These are phyloP conservation scores for Prunella fulvescens DNA, from an alignment of 2,113 vertebrate genomes.

Conservation along the genomic window DNA sequence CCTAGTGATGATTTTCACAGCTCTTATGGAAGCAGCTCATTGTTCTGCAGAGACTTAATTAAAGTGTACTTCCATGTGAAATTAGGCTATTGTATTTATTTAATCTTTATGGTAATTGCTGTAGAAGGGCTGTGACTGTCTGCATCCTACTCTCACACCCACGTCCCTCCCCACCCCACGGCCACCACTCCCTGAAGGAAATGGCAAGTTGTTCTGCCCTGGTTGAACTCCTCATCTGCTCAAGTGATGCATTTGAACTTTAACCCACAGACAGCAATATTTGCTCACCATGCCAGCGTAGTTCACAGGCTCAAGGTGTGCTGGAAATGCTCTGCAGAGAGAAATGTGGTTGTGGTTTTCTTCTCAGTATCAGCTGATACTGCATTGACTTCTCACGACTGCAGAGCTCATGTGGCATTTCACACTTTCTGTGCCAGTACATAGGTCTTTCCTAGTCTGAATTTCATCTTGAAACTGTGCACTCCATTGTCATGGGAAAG, in stretches of 20 bases:
- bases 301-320: neutral
- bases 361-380: neutral
- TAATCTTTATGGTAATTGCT: conserved; percentile 28
- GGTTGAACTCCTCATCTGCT: neutral
- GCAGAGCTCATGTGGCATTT: neutral
- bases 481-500: neutral
- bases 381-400: neutral
- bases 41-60: conserved; percentile 52
- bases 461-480: neutral
- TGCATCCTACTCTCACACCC: conserved; percentile 29
- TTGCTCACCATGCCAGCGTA: conserved; percentile 5
- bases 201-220: neutral
- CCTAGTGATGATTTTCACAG: conserved; percentile 34
- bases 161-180: neutral
- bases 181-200: conserved; percentile 1
- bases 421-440: neutral
- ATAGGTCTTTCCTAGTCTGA: neutral
- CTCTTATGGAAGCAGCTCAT: conserved; percentile 47
- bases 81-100: conserved; percentile 47
- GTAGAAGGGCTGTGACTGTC: conserved; percentile 7
- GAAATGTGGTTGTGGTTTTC: neutral
- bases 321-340: neutral
- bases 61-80: conserved; percentile 46
- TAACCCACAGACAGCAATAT: conserved; percentile 50
- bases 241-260: conserved; percentile 56